These are phyloP conservation scores for Chydorus sphaericus DNA, from an alignment of 2,888 invertebrate genomes.

Conservation along the genomic window DNA sequence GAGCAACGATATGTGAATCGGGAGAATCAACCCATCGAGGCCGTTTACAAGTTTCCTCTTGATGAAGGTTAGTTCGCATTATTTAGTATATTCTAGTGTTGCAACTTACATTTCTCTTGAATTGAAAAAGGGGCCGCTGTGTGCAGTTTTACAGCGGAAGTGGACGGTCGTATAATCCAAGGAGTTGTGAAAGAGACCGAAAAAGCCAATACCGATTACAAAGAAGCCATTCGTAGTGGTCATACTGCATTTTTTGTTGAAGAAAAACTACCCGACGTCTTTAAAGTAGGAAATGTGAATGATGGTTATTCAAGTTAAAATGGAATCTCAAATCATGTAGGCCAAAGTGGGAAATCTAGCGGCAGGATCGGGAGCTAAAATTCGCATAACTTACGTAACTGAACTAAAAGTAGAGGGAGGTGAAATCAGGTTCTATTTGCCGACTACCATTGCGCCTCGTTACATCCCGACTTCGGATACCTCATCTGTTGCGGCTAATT, in stretches of 20 bases:
- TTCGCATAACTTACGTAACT: conserved; percentile 20
- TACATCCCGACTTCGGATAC: conserved; percentile 19
- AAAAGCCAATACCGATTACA: conserved; percentile 12
- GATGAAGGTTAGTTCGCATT: conserved; percentile 16
- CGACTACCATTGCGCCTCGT: conserved; percentile 22
- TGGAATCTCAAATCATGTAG: neutral
- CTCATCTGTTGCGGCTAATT: conserved; percentile 18
- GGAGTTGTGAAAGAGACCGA: conserved; percentile 15
- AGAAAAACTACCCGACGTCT: conserved; percentile 15
- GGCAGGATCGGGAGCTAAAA: conserved; percentile 20
- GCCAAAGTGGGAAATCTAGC: conserved; percentile 20
- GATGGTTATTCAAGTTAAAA: neutral
- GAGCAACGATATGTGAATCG: conserved; percentile 21
- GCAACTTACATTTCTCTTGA: neutral
- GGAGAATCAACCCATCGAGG: conserved; percentile 21
- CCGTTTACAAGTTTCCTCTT: conserved; percentile 20
- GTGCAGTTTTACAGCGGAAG: conserved; percentile 19
- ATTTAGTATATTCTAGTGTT: neutral
- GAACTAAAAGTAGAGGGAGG: conserved; percentile 20
- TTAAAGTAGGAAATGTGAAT: conserved; percentile 6
- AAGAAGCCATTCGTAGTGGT: conserved; percentile 13
- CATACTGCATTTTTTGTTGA: conserved; percentile 14
- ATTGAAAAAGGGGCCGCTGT: conserved; percentile 17
- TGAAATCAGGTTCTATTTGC: conserved; percentile 22
- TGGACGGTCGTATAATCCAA: conserved; percentile 16